A percentile compares a stretch with the other conserved stretches of the same genome.
phyloP scores from a whole-genome alignment of 2,797 vertebrate species.

The Neosilurus hyrtlii region DNA sequence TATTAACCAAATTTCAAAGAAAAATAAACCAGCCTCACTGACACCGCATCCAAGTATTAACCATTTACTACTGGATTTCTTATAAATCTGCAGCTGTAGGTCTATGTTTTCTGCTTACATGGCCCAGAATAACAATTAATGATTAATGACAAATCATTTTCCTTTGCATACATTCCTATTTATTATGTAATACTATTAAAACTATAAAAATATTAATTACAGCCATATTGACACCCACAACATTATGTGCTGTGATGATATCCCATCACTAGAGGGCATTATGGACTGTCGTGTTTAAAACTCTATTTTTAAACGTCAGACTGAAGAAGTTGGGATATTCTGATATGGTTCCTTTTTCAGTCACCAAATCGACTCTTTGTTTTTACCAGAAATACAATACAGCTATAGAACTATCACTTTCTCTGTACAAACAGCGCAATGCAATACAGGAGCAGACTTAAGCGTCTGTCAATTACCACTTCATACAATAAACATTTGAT shows the following conservation, averaged over 20 bases:
- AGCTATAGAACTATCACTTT: conserved; percentile 20
- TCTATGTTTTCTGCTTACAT: background rate
- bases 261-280: conserved; percentile 65
- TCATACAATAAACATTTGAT: conserved; percentile 20
- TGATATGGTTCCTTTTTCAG: conserved; percentile 72
- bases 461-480: background rate
- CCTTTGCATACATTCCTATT: background rate
- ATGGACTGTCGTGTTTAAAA: conserved; percentile 5
- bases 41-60: background rate
- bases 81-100: background rate
- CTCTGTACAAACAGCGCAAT: conserved; percentile 39
- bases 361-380: conserved; percentile 70
- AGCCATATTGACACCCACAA: background rate
- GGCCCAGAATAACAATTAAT: background rate
- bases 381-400: conserved; percentile 64
- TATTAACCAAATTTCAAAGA: conserved; percentile 7
- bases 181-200: background rate
- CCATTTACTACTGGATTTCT: background rate
- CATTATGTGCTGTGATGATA: background rate
- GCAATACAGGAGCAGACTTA: background rate
- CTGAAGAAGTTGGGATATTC: conserved; percentile 68
- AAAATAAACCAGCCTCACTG: background rate
- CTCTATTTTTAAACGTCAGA: conserved; percentile 43
- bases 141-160: background rate
- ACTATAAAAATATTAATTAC: background rate